Evolutionary conservation across 2,113 vertebrate genomes (phyloP).

Genomic region (Melanerpes aurifrons): DNA sequence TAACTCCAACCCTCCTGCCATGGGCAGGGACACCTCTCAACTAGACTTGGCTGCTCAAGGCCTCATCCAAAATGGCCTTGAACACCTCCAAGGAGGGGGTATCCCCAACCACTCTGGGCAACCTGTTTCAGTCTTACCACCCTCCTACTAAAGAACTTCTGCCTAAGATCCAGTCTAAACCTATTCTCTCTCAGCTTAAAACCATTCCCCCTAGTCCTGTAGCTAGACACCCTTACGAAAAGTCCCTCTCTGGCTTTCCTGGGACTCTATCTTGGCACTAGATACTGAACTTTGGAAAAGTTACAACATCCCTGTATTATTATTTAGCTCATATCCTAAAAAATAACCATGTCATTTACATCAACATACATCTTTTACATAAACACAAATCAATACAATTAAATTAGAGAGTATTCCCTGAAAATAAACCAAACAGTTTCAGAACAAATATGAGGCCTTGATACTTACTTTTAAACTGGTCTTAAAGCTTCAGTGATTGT

Average conservation of each 20-base stretch:
- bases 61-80: too few relatives aligned
- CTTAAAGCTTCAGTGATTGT: constrained; percentile 86
- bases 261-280: not conserved
- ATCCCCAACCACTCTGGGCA: too few relatives aligned
- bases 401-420: constrained; percentile 86
- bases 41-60: too few relatives aligned
- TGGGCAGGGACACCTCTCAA: too few relatives aligned
- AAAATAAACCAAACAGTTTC: constrained; percentile 73
- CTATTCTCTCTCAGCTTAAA: too few relatives aligned
- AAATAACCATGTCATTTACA: not conserved
- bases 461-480: constrained; percentile 84
- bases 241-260: not conserved
- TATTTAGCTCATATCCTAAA: not conserved
- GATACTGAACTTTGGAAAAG: not conserved
- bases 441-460: constrained; percentile 81
- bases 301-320: not conserved
- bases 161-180: too few relatives aligned
- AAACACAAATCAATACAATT: constrained; percentile 77
- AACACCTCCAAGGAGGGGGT: too few relatives aligned
- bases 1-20: too few relatives aligned
- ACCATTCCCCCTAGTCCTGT: too few relatives aligned
- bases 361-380: not conserved
- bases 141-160: too few relatives aligned
- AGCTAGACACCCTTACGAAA: too few relatives aligned
- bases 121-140: too few relatives aligned